Percentiles rank a stretch among this genome's conserved stretches.
phyloP scores from a whole-genome alignment of 2,888 invertebrate species.

The Silvanus unidentatus region DNA sequence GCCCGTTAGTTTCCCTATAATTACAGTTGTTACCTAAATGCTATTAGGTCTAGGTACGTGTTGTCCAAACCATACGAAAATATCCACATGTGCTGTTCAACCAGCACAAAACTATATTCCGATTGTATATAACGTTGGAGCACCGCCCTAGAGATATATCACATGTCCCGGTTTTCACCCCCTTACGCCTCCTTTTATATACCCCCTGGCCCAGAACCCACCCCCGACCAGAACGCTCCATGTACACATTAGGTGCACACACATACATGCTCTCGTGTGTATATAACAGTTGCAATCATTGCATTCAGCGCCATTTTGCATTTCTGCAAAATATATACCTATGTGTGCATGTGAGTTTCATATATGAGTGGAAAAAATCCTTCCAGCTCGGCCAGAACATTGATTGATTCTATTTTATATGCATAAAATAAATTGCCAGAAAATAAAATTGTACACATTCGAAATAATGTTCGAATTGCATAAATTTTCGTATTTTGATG shows the following conservation, averaged over 20 bases:
- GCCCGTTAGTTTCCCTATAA: no score
- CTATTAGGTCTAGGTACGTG: slow-evolving; percentile 11
- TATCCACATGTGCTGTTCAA: slow-evolving; percentile 20
- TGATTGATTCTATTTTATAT: no score
- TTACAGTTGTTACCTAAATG: no score
- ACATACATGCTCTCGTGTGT: slow-evolving; percentile 27
- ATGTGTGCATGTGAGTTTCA: neutral
- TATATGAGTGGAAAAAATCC: neutral
- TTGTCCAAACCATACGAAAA: slow-evolving; percentile 22
- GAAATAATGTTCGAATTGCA: no score
- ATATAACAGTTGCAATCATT: slow-evolving; percentile 1
- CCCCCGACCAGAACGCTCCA: slow-evolving; percentile 21
- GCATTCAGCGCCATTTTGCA: slow-evolving; percentile 34
- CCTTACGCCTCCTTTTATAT: slow-evolving; percentile 25
- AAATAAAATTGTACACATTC: no score
- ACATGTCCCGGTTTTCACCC: slow-evolving; percentile 33
- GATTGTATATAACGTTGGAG: slow-evolving; percentile 35
- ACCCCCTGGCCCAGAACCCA: slow-evolving; percentile 27
- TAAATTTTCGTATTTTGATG: no score
- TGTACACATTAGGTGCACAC: slow-evolving; percentile 12
- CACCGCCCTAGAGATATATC: slow-evolving; percentile 35
- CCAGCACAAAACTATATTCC: slow-evolving; percentile 37
- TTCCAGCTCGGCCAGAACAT: neutral
- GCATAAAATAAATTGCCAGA: no score
- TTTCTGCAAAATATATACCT: slow-evolving; percentile 26